Percentiles rank a stretch among this genome's conserved stretches.
These are phyloP conservation scores for Drosophila bunnanda DNA, from an alignment of 2,888 invertebrate species.

Conservation along the genomic window DNA sequence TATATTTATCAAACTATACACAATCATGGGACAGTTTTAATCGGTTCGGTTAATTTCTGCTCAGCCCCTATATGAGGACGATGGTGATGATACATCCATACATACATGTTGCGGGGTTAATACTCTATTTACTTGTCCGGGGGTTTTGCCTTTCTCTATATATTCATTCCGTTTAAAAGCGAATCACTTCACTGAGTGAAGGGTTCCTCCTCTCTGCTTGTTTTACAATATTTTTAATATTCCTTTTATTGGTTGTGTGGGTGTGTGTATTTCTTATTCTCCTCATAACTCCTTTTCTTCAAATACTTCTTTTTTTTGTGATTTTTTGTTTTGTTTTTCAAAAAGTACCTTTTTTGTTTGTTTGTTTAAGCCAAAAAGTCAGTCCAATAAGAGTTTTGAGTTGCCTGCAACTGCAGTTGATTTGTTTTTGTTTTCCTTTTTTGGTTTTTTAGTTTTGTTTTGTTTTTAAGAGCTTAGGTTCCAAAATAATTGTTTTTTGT, in stretches of 20 bases:
- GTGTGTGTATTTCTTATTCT: slow-evolving; percentile 23
- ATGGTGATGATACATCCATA: slow-evolving; percentile 12
- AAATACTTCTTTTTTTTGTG: slow-evolving; percentile 45
- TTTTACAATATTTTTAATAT: slow-evolving; percentile 78
- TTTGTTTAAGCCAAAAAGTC: slow-evolving; percentile 80
- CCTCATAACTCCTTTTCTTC: slow-evolving; percentile 7
- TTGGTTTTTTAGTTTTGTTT: slow-evolving; percentile 34
- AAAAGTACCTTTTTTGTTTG: slow-evolving; percentile 73
- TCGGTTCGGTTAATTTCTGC: slow-evolving; percentile 15
- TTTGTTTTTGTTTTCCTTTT: slow-evolving; percentile 67
- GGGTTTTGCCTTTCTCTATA: slow-evolving; percentile 30
- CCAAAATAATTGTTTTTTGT: slow-evolving; percentile 66
- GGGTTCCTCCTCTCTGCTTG: slow-evolving; percentile 22
- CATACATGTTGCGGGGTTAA: slow-evolving; percentile 53
- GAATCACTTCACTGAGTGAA: slow-evolving; percentile 75
- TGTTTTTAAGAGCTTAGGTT: slow-evolving; percentile 45
- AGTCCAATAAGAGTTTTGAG: slow-evolving; percentile 81
- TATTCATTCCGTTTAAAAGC: slow-evolving; percentile 48
- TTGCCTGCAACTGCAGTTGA: slow-evolving; percentile 82
- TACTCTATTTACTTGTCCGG: slow-evolving; percentile 62
- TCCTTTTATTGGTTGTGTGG: slow-evolving; percentile 50
- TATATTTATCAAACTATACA: slow-evolving; percentile 19
- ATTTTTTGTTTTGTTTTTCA: slow-evolving; percentile 58
- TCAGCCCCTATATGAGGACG: not conserved
- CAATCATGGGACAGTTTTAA: slow-evolving; percentile 8